Base-by-base conservation (phyloP, 1,140 invertebrate species). In the Atta texana region DNA sequence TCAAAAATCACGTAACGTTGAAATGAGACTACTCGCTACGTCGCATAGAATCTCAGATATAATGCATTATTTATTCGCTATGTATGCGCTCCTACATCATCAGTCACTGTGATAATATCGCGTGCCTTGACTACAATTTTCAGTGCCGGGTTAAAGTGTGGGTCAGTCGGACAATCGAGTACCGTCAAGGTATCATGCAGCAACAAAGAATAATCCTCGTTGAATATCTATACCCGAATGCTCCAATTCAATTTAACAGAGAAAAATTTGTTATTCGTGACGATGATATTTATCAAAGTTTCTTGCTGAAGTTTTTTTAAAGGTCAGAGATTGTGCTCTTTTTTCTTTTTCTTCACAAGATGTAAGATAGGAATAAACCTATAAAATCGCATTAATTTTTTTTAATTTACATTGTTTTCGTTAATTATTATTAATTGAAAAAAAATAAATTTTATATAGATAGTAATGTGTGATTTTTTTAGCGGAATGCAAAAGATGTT, bases 101-200 rank as follows among this genome's bases (percentile, higher is more conserved):
- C n/a, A 69, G 77, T 71, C 31, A 81, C 31, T 14, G 63, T 57
- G 77, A 81, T 57, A 71, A 28, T 68, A 80, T 80, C 77, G 39
- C 39, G 63, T 57, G n/a, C 2, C 53, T n/a, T 69, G 31, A 57
- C 21, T 69, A 12, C 16, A 69, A 31, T 71, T 71, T 31, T 81
- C 61, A 81, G 18, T 68, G 63, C 18, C 8, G 77, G 44, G n/a
- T 39, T 3, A 57, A 69, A 55, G 39, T 28, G 55, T 21, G 76
- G 12, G 18, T 78, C 39, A 31, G 28, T 66, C 28, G 72, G 12
- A 34, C 28, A 75, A 75, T 75, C 18, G 28, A 14, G 34, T 7
- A 44, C 21, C 21, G 21, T 44, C 21, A 8, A 24, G 55, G 7
- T 59, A 14, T 57, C 34, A 59, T 55, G 53, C 16, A 59, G 7